Conservation (phyloP, 2,888 invertebrate species). For the Blastobasis adustella region DNA sequence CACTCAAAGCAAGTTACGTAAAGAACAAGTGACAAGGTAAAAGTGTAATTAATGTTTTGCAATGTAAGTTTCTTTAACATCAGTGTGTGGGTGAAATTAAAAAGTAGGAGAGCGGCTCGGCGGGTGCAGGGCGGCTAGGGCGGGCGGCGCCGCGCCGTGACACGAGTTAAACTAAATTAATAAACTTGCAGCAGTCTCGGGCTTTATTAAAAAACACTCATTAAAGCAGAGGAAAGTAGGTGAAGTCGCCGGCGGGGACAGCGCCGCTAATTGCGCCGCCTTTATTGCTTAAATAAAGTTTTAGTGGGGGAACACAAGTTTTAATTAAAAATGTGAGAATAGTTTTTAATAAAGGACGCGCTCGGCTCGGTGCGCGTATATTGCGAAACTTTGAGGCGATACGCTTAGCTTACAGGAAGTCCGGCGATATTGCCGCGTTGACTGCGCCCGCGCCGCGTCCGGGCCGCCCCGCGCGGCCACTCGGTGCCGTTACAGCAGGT, state of each 20-base stretch:
- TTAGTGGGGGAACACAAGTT: constrained; percentile 74
- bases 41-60: constrained; percentile 13
- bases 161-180: constrained; percentile 73
- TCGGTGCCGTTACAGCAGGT: neutral
- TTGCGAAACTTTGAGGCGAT: constrained; percentile 73
- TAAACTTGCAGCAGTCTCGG: constrained; percentile 68
- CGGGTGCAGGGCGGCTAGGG: constrained; percentile 25
- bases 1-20: neutral
- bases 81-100: constrained; percentile 32
- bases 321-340: constrained; percentile 76
- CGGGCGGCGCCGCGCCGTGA: constrained; percentile 47
- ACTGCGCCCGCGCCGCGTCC: constrained; percentile 1
- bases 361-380: constrained; percentile 59
- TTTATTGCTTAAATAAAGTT: constrained; percentile 76
- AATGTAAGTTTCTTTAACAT: constrained; percentile 18
- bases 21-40: constrained; percentile 17
- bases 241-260: constrained; percentile 74
- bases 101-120: constrained; percentile 49
- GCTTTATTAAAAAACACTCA: constrained; percentile 75
- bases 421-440: constrained; percentile 49
- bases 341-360: constrained; percentile 74
- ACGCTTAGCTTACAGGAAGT: constrained; percentile 69
- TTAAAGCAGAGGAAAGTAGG: constrained; percentile 73
- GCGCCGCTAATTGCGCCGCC: constrained; percentile 72
- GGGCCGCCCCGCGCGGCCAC: neutral